Conservation (phyloP, 2,888 invertebrate species). For the Auanema freiburgensis region DNA sequence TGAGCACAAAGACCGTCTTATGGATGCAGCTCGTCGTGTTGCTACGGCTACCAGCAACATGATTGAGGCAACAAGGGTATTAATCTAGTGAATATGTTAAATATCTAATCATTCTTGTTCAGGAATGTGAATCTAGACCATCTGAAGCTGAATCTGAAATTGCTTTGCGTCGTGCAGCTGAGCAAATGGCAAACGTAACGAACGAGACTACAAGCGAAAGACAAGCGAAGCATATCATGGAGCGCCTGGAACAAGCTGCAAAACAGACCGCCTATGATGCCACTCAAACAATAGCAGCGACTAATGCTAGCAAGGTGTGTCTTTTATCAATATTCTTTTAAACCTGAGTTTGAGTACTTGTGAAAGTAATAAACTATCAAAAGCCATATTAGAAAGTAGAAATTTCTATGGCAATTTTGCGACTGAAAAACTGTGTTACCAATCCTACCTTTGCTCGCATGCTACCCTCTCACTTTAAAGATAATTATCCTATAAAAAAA, state of each 20-base stretch:
- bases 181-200: conserved; percentile 84
- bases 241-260: conserved; percentile 59
- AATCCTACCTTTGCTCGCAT: too few relatives aligned
- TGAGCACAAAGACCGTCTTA: conserved; percentile 82
- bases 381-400: too few relatives aligned
- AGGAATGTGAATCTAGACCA: conserved; percentile 47
- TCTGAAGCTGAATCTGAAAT: conserved; percentile 55
- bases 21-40: conserved; percentile 88
- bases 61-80: conserved; percentile 79
- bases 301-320: conserved; percentile 74
- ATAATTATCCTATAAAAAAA: neutral
- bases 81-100: neutral
- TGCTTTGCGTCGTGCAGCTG: conserved; percentile 83
- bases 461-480: too few relatives aligned
- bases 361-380: too few relatives aligned
- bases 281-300: conserved; percentile 86
- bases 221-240: conserved; percentile 46
- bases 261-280: conserved; percentile 72
- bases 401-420: too few relatives aligned
- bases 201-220: conserved; percentile 76
- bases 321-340: too few relatives aligned
- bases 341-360: too few relatives aligned
- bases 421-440: too few relatives aligned
- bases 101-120: conserved; percentile 3
- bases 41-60: conserved; percentile 95